Conservation (phyloP, 2,888 invertebrate genomes). For the Drosophila atroscutellata region DNA sequence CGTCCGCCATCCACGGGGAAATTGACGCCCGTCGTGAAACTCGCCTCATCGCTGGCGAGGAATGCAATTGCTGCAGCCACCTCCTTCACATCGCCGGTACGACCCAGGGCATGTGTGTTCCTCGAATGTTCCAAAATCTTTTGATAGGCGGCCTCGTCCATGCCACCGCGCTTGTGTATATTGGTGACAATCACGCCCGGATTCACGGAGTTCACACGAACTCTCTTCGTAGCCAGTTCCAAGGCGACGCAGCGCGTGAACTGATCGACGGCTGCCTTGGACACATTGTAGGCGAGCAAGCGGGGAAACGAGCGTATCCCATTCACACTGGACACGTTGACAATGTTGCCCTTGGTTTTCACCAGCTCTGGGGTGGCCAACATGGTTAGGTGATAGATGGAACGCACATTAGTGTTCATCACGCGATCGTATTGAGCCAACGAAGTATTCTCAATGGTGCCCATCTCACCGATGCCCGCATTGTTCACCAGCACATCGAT, state of each 20-base stretch:
- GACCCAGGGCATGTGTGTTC: constrained; percentile 94
- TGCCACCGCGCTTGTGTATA: constrained; percentile 91
- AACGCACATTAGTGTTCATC: constrained; percentile 94
- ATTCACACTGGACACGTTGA: constrained; percentile 97
- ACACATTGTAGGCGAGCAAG: constrained; percentile 95
- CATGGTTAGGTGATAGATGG: constrained; percentile 91
- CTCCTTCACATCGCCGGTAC: constrained; percentile 93
- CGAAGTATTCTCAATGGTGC: constrained; percentile 92
- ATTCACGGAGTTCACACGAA: constrained; percentile 95
- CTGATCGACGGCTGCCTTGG: constrained; percentile 97
- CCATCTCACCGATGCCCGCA: constrained; percentile 93
- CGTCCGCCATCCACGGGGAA: constrained; percentile 89
- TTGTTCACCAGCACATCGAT: constrained; percentile 93
- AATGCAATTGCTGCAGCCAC: constrained; percentile 95
- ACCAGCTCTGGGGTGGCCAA: constrained; percentile 93
- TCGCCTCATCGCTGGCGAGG: constrained; percentile 91
- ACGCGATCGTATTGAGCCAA: constrained; percentile 93
- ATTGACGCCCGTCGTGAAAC: constrained; percentile 90
- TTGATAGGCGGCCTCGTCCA: constrained; percentile 91
- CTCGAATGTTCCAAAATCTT: constrained; percentile 93
- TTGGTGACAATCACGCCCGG: constrained; percentile 97
- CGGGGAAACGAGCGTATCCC: constrained; percentile 95
- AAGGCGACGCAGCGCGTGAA: constrained; percentile 95
- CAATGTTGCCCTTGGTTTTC: constrained; percentile 92
- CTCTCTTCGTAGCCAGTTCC: constrained; percentile 91